Conservation (phyloP, 2,113 vertebrate genomes). For the Bambusicola thoracicus region DNA sequence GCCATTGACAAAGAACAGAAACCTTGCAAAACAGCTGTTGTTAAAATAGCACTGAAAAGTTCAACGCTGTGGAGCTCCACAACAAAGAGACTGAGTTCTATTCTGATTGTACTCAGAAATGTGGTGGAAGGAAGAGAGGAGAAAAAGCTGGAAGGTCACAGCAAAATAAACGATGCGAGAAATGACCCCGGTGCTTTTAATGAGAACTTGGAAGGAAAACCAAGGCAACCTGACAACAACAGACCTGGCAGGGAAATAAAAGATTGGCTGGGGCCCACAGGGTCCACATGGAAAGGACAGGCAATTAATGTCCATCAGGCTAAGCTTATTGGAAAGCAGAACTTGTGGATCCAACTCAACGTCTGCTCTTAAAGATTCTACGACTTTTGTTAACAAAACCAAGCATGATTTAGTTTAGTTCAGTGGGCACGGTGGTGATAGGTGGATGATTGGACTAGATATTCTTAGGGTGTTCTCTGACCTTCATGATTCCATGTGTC, state of each 20-base stretch:
- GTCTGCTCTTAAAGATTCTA: not conserved
- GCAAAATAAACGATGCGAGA: not conserved
- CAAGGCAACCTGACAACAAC: not conserved
- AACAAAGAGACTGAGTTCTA: not conserved
- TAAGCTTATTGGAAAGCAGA: not conserved
- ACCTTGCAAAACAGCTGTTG: not conserved
- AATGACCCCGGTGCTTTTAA: not conserved
- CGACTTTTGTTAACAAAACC: not conserved
- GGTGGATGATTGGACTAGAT: too few relatives aligned
- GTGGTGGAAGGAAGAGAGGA: not conserved
- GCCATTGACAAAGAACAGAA: not conserved
- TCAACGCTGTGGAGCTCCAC: not conserved
- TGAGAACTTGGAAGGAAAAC: not conserved
- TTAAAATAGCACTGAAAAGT: not conserved
- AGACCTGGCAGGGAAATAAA: not conserved
- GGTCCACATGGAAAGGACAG: not conserved
- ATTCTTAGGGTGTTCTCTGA: too few relatives aligned
- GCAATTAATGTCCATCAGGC: not conserved
- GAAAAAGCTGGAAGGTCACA: not conserved
- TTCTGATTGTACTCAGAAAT: fast-evolving
- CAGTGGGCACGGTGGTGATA: too few relatives aligned
- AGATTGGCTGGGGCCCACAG: not conserved
- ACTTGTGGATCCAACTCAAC: not conserved
- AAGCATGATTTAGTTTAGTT: not conserved
- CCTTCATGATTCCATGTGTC: too few relatives aligned